Evolutionary conservation across 53 echinoderm and acorn worm species (phyloP).

Genomic region (Luidia sarsii): DNA sequence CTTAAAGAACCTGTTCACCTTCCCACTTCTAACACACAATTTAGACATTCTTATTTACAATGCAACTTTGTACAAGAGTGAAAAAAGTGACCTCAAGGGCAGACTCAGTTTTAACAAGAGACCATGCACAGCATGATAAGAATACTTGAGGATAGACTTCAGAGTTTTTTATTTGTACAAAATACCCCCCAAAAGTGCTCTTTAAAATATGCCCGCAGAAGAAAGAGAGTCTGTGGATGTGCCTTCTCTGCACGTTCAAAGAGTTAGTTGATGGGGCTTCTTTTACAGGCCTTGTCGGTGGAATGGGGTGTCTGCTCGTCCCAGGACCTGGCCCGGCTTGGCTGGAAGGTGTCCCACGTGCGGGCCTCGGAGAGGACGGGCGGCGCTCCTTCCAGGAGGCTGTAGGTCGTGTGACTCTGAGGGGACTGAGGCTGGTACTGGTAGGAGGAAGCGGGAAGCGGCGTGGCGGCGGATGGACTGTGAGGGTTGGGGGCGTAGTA

Average conservation of each 20-base stretch:
- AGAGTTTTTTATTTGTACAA: slow-evolving; percentile 5
- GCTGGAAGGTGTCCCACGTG: slow-evolving; percentile 87
- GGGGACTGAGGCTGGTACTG: slow-evolving; percentile 23
- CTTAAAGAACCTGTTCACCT: too few species aligned
- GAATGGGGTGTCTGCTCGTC: slow-evolving; percentile 35
- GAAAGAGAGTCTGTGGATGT: background rate
- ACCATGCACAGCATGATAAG: slow-evolving; percentile 45
- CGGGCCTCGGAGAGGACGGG: slow-evolving; percentile 61
- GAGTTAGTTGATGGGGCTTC: slow-evolving; percentile 51
- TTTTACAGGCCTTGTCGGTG: slow-evolving; percentile 39
- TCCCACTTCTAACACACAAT: too few species aligned
- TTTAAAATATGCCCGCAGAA: too few species aligned
- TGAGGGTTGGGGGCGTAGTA: slow-evolving; percentile 48
- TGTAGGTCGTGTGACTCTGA: slow-evolving; percentile 21
- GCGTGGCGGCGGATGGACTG: slow-evolving; percentile 26
- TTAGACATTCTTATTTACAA: slow-evolving; percentile 36
- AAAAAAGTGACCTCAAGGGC: too few species aligned
- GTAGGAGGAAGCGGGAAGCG: slow-evolving; percentile 34
- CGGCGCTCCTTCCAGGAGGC: slow-evolving; percentile 34
- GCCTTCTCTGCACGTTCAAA: background rate
- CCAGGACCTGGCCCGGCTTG: slow-evolving; percentile 43
- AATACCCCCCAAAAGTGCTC: too few species aligned
- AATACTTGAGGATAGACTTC: too few species aligned
- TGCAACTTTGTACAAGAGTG: slow-evolving; percentile 29
- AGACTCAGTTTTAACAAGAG: background rate